phyloP scores from a whole-genome alignment of 2,113 vertebrate genomes.

The Thermophis baileyi region DNA sequence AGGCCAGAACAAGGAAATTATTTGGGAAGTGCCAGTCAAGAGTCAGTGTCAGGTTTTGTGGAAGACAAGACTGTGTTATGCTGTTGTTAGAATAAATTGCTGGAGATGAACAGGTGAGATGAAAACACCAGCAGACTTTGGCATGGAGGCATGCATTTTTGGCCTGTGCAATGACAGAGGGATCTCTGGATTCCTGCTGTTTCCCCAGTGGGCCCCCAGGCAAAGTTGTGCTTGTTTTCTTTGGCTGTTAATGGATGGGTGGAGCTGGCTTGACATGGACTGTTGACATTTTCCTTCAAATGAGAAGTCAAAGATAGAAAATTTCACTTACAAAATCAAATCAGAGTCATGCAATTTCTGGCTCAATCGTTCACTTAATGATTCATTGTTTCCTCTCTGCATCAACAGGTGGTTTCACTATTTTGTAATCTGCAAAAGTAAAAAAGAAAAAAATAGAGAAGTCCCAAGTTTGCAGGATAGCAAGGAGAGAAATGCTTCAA shows the following conservation, averaged over 20 bases:
- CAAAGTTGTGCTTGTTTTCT: constrained; percentile 6
- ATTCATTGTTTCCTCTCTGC: not conserved
- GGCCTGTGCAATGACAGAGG: not conserved
- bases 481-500: not conserved
- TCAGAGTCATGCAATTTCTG: not conserved
- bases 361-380: not conserved
- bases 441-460: not conserved
- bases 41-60: not conserved
- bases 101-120: not conserved
- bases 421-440: not conserved
- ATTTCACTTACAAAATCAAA: not conserved
- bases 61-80: not conserved
- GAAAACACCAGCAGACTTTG: not conserved
- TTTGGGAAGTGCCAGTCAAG: constrained; percentile 5
- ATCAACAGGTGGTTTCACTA: not conserved
- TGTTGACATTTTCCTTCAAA: not conserved
- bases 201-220: not conserved
- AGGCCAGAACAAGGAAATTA: not conserved
- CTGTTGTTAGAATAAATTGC: not conserved
- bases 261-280: not conserved
- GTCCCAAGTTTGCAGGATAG: not conserved
- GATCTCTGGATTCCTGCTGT: not conserved
- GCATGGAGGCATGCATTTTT: not conserved
- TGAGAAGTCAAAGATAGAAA: not conserved
- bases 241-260: not conserved